Base-by-base conservation (phyloP, 2,888 invertebrate species). In the Sarcophaga subvicina region DNA sequence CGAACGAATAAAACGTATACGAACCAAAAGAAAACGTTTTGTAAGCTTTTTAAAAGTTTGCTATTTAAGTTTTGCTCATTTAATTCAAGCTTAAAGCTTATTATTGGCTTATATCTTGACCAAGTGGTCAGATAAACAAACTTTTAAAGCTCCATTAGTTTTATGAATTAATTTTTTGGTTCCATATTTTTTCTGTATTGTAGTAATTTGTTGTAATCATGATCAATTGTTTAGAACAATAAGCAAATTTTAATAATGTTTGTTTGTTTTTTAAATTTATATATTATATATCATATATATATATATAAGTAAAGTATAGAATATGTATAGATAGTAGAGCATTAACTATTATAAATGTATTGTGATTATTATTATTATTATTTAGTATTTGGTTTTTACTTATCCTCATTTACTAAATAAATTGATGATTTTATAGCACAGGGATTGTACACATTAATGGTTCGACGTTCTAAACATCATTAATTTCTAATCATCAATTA, bases 391-490 rank as follows among this genome's bases (percentile, higher is more conserved):
- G 1, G 17, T 67, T 20, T 78, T 75, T 87, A 84, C 84, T 87
- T 84, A 87, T 87, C 84, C 84, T 87, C 69, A 80, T 86, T 78
- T 69, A n/a, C 59, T 27, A 63, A 54, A 14, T 54, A 54, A 54
- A 54, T 54, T 54, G 54, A 54, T 75, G 66, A 72, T 81, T 77
- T 63, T 59, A 69, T 80, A 83, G 72, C 77, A 76, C 64, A 84
- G 87, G 88, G 92, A 93, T 93, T 93, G 93, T 89, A 91, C 91
- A 92, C 92, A 93, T 93, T 93, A 93, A 93, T 93, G 93, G 93
- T 93, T 93, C 93, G 93, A 93, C 92, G 93, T 93, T 93, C 93
- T 93, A 92, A 79, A 87, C 84, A 87, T 84, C 87, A 80, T 86
- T 91, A 54, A 54, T 54, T 54, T 54, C 37, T 14, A 54, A 54